Evolutionary conservation across 2,888 invertebrate genomes (phyloP).

Genomic region (Drosophila maculinotata): DNA sequence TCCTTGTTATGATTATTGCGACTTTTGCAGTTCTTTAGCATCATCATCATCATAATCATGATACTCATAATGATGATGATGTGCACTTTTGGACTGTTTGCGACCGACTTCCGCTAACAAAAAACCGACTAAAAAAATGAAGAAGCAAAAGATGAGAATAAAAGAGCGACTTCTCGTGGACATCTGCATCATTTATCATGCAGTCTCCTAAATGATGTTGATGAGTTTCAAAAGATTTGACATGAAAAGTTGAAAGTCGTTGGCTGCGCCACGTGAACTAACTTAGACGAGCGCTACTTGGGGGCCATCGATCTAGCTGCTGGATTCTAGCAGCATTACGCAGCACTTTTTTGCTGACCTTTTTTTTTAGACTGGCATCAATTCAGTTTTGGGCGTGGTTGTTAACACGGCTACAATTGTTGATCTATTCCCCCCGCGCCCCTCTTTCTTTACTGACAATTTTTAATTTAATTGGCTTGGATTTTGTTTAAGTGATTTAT

Average conservation of each 20-base stretch:
- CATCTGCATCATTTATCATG: conserved; percentile 62
- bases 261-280: conserved; percentile 20
- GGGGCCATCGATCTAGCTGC: conserved; percentile 20
- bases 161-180: conserved; percentile 19
- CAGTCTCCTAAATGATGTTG: conserved; percentile 35
- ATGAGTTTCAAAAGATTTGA: conserved; percentile 55
- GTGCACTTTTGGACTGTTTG: conserved; percentile 50
- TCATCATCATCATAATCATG: conserved; percentile 30
- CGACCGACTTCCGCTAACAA: conserved; percentile 38
- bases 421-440: conserved; percentile 16
- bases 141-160: too few relatives aligned
- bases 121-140: conserved; percentile 6
- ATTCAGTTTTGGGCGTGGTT: conserved; percentile 30
- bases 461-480: conserved; percentile 33
- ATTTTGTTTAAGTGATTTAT: not conserved
- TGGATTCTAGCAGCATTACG: conserved; percentile 19
- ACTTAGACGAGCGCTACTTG: conserved; percentile 11
- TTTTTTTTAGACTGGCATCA: conserved; percentile 6
- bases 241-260: conserved; percentile 46
- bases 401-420: conserved; percentile 36
- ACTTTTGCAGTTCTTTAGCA: conserved; percentile 31
- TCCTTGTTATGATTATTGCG: conserved; percentile 34
- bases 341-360: conserved; percentile 18
- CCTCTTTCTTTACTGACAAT: not conserved
- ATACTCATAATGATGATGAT: conserved; percentile 42